phyloP scores from a whole-genome alignment of 2,113 vertebrate species.

The Hypanus sabinus region DNA sequence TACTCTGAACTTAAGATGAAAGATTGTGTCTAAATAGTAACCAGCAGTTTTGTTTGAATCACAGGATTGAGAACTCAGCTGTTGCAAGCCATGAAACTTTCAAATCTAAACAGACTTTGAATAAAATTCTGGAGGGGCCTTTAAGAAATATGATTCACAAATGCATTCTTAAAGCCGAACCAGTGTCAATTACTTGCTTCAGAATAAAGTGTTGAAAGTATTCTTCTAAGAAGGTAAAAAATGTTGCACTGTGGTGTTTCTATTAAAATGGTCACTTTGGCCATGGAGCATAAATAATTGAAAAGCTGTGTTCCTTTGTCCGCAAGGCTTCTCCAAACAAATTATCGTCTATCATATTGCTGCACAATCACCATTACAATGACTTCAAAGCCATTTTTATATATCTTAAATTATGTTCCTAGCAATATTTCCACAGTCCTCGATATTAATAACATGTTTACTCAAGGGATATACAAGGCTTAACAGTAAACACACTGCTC shows the following conservation, averaged over 20 bases:
- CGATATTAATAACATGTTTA: background rate
- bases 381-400: constrained; percentile 7
- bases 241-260: background rate
- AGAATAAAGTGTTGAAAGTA: background rate
- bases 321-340: background rate
- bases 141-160: background rate
- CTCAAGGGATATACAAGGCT: background rate
- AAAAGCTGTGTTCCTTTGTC: background rate
- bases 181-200: background rate
- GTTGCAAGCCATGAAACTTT: background rate
- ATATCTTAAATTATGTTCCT: constrained; percentile 12
- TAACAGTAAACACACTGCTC: constrained; percentile 6
- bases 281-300: background rate
- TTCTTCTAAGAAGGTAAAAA: background rate
- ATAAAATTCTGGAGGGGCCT: background rate
- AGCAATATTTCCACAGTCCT: background rate
- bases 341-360: background rate
- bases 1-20: background rate
- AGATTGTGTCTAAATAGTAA: background rate
- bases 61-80: background rate
- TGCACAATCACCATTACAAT: background rate
- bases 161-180: background rate
- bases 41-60: background rate
- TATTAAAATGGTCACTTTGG: constrained; percentile 2
- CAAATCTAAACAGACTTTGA: background rate